A percentile compares a stretch with the other conserved stretches of the same genome.
Conservation (phyloP, 2,113 vertebrate species). For the Ceyx margarethae region DNA sequence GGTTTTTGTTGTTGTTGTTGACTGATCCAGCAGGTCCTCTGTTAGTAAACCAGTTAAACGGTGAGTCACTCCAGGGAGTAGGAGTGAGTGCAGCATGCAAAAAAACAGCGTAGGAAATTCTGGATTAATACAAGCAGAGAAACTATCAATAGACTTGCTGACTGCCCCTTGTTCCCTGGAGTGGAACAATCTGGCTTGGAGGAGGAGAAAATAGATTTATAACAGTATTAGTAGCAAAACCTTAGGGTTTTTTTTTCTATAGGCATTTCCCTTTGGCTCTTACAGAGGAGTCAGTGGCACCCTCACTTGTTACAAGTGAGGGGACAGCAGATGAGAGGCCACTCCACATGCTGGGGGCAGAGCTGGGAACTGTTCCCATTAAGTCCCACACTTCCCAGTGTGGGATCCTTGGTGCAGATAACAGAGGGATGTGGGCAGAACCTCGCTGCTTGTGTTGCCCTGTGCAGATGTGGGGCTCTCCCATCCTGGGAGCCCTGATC, state of each 20-base stretch:
- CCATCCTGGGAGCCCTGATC: no score
- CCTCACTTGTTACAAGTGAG: accelerated
- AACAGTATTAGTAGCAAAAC: neutral
- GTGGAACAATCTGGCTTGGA: neutral
- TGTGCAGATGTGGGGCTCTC: no score
- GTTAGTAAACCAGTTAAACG: conserved; percentile 39
- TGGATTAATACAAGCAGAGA: neutral
- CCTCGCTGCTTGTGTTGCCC: neutral
- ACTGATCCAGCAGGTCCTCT: neutral
- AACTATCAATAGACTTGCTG: conserved; percentile 39
- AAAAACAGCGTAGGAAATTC: neutral
- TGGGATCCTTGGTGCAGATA: accelerated
- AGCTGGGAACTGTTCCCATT: neutral
- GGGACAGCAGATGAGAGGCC: neutral
- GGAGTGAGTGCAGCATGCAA: neutral
- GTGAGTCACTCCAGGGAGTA: conserved; percentile 37
- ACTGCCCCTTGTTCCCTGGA: neutral
- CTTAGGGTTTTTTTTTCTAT: neutral
- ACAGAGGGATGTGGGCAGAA: accelerated
- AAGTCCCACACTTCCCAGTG: neutral
- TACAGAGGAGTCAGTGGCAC: accelerated
- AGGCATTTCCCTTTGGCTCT: neutral
- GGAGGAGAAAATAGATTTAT: neutral
- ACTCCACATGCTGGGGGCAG: accelerated
- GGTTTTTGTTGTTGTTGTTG: conserved; percentile 18